A percentile compares a stretch with the other conserved stretches of the same genome.
Conservation (phyloP, 2,113 vertebrate genomes). For the Misgurnus anguillicaudatus region DNA sequence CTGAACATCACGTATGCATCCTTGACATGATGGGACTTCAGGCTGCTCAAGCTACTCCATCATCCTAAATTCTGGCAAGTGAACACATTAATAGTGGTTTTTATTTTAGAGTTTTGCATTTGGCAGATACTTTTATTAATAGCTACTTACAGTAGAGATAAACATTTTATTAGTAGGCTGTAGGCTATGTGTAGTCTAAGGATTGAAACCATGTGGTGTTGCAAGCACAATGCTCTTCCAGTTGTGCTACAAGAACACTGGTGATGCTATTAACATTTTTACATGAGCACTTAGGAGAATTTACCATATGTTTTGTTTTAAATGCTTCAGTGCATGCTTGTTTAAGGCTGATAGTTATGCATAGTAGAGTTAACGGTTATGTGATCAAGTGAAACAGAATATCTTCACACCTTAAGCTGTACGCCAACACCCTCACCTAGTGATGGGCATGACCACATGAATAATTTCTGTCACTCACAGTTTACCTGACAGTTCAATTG, state of each 20-base stretch:
- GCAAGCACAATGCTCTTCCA: too few species aligned
- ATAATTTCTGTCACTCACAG: conserved; percentile 16
- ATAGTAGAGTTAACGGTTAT: not conserved
- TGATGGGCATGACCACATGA: not conserved
- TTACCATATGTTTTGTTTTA: too few species aligned
- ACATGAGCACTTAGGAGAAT: not conserved
- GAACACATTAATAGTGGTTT: not conserved
- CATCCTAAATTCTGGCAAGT: not conserved
- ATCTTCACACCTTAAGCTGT: not conserved
- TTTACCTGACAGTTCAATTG: conserved; percentile 1
- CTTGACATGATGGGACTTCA: conserved; percentile 1
- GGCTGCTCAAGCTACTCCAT: not conserved
- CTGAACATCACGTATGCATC: not conserved
- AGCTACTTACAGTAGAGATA: too few species aligned
- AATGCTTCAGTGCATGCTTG: too few species aligned
- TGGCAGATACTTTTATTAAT: too few species aligned
- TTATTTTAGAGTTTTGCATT: too few species aligned
- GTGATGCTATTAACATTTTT: not conserved
- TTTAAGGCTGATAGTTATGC: not conserved
- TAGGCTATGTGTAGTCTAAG: too few species aligned
- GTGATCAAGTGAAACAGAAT: not conserved
- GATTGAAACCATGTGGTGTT: too few species aligned
- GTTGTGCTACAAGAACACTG: too few species aligned
- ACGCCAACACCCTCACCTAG: not conserved
- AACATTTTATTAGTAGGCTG: too few species aligned